phyloP scores from a whole-genome alignment of 1,140 invertebrate genomes.

The Drosophila asahinai region DNA sequence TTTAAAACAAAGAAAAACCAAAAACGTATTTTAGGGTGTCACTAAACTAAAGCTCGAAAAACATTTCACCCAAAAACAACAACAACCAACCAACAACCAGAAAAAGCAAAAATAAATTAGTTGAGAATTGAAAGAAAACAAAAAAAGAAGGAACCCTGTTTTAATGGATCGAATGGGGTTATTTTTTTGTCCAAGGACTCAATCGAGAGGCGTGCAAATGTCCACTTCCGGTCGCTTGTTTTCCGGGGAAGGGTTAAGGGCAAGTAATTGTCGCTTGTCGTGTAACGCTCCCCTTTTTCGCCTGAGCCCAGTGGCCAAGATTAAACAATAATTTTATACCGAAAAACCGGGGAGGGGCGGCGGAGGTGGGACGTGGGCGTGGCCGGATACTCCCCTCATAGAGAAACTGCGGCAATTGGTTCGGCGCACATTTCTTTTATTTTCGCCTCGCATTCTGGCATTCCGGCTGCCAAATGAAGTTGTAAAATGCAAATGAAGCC shows the following conservation, averaged over 20 bases:
- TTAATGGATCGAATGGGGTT: conserved; percentile 45
- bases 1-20: conserved; percentile 43
- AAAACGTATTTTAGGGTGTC: conserved; percentile 74
- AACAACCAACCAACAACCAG: conserved; percentile 28
- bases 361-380: conserved; percentile 4
- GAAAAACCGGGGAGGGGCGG: not conserved
- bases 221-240: conserved; percentile 52
- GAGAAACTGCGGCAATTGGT: conserved; percentile 64
- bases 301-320: conserved; percentile 48
- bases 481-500: conserved; percentile 83
- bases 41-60: conserved; percentile 67
- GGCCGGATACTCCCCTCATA: not conserved
- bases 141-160: conserved; percentile 22
- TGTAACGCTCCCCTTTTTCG: conserved; percentile 34
- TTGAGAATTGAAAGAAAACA: conserved; percentile 78
- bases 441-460: conserved; percentile 60
- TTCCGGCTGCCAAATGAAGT: conserved; percentile 73
- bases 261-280: conserved; percentile 69
- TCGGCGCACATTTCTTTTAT: conserved; percentile 68
- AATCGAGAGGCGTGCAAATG: conserved; percentile 73
- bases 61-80: conserved; percentile 44
- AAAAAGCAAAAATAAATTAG: conserved; percentile 77
- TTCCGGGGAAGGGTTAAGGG: conserved; percentile 1
- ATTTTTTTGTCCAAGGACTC: conserved; percentile 16
- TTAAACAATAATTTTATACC: conserved; percentile 71